phyloP scores from a whole-genome alignment of 2,113 vertebrate genomes.

The Antigone vipio region DNA sequence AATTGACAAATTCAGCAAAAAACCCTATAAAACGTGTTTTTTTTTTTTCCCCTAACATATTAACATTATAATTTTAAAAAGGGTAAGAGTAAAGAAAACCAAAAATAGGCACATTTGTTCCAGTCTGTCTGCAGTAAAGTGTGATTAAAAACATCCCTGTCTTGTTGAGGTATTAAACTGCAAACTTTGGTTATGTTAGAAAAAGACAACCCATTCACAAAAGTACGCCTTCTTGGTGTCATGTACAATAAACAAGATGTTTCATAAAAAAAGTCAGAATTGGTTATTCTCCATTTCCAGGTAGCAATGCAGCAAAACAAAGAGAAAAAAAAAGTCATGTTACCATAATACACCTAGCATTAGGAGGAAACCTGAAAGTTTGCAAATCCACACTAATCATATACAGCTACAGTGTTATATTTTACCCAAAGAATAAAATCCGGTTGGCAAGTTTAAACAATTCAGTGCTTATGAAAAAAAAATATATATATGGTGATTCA shows the following conservation, averaged over 20 bases:
- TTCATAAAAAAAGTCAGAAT: neutral
- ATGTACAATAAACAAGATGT: neutral
- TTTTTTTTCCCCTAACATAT: conserved; percentile 41
- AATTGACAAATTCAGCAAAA: conserved; percentile 56
- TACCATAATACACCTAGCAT: neutral
- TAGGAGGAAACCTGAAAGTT: neutral
- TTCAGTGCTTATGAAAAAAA: conserved; percentile 57
- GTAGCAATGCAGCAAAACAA: neutral
- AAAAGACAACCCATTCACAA: neutral
- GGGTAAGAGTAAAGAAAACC: conserved; percentile 13
- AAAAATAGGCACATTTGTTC: conserved; percentile 44
- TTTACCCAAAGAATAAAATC: neutral
- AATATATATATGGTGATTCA: neutral
- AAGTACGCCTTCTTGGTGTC: neutral
- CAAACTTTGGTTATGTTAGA: conserved; percentile 67
- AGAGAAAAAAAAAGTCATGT: neutral
- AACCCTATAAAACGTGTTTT: conserved; percentile 39
- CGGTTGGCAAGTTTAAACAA: neutral
- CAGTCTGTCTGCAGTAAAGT: conserved; percentile 66
- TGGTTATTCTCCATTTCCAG: conserved; percentile 19
- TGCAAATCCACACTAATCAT: neutral
- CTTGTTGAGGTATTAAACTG: conserved; percentile 73
- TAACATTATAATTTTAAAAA: conserved; percentile 60
- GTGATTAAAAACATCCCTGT: conserved; percentile 61
- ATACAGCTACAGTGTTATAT: neutral